Percentiles rank a stretch among this genome's conserved stretches.
phyloP scores from a whole-genome alignment of 2,113 vertebrate genomes.

The Patagioenas fasciata region DNA sequence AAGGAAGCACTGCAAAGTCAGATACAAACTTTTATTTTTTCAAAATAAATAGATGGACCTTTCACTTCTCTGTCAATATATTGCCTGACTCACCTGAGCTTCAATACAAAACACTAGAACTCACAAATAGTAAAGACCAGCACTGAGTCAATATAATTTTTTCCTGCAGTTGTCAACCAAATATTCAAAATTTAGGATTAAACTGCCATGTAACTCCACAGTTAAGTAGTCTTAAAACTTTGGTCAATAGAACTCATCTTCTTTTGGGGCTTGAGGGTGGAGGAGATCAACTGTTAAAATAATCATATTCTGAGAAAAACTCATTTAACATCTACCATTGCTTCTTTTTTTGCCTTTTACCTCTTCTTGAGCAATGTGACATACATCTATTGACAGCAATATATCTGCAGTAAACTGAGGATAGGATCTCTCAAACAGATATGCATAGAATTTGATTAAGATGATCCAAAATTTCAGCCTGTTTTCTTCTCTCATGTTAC shows the following conservation, averaged over 20 bases:
- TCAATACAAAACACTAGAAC: not conserved
- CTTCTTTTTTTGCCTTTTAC: not conserved
- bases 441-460: not conserved
- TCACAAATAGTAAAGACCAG: not conserved
- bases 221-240: not conserved
- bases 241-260: not conserved
- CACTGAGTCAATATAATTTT: not conserved
- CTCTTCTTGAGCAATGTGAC: not conserved
- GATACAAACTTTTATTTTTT: not conserved
- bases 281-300: not conserved
- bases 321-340: not conserved
- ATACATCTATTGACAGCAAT: not conserved
- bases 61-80: not conserved
- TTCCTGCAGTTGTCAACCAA: not conserved
- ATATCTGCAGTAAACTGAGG: not conserved
- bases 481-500: not conserved
- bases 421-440: not conserved
- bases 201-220: not conserved
- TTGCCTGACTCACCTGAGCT: not conserved
- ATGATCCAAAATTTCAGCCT: not conserved
- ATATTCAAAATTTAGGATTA: not conserved
- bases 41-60: not conserved
- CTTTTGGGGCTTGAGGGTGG: not conserved
- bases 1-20: not conserved
- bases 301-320: not conserved